phyloP scores from a whole-genome alignment of 2,113 vertebrate species.

The Aspiorhynchus laticeps region DNA sequence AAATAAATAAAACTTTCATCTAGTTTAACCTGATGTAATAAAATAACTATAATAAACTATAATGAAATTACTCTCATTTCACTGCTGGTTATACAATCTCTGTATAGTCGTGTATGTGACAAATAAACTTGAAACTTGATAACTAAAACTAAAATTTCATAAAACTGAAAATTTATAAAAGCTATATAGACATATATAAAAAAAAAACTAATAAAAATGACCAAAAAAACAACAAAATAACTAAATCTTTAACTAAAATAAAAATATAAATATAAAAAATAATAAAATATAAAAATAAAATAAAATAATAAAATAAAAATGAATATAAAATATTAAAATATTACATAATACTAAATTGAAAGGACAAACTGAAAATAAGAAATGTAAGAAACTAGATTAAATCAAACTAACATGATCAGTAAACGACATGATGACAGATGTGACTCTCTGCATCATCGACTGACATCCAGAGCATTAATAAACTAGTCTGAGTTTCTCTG shows the following conservation, averaged over 20 bases:
- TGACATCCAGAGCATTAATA: neutral
- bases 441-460: neutral
- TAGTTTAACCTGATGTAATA: too few relatives aligned
- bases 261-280: too few relatives aligned
- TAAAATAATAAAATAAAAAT: neutral
- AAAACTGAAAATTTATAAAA: too few relatives aligned
- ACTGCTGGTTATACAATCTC: too few relatives aligned
- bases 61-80: too few relatives aligned
- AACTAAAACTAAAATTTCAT: too few relatives aligned
- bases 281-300: neutral
- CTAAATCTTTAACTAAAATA: neutral
- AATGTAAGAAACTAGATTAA: neutral
- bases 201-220: too few relatives aligned
- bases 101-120: too few relatives aligned
- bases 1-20: neutral
- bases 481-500: conserved; percentile 30
- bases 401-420: neutral
- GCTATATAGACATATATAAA: too few relatives aligned
- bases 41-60: too few relatives aligned
- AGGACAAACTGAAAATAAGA: neutral
- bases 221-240: too few relatives aligned
- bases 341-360: neutral
- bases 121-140: too few relatives aligned
- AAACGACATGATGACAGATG: neutral
- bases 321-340: neutral